These are phyloP conservation scores for Heliconius nattereri DNA, from an alignment of 1,140 invertebrate species.

Conservation along the genomic window DNA sequence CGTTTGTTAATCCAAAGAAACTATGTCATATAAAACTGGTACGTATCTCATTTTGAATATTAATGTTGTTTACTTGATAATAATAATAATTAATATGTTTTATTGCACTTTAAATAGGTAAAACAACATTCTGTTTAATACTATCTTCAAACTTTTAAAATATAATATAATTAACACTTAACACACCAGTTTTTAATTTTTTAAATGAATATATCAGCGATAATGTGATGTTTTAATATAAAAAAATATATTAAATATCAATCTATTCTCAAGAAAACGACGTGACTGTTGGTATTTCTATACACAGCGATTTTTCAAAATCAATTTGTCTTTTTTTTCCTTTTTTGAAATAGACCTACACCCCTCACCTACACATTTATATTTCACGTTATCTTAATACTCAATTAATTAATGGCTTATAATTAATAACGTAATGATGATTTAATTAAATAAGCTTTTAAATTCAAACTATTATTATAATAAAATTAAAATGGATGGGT, in stretches of 20 bases:
- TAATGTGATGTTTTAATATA: neutral
- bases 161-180: too few relatives aligned
- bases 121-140: neutral
- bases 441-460: too few relatives aligned
- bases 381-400: neutral
- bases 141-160: too few relatives aligned
- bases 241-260: neutral
- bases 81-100: too few relatives aligned
- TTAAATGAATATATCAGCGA: too few relatives aligned
- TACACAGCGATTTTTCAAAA: neutral
- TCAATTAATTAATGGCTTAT: neutral
- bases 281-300: neutral
- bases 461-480: too few relatives aligned
- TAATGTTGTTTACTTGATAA: neutral
- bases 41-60: neutral
- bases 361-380: neutral
- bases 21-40: slow-evolving; percentile 16
- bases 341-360: neutral
- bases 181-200: too few relatives aligned
- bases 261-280: neutral
- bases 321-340: neutral
- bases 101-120: too few relatives aligned
- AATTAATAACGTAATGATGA: too few relatives aligned
- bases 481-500: too few relatives aligned
- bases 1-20: slow-evolving; percentile 42